Evolutionary conservation across 35 echinoderm and acorn worm species (phyloP).

Genomic region (Diadema setosum): DNA sequence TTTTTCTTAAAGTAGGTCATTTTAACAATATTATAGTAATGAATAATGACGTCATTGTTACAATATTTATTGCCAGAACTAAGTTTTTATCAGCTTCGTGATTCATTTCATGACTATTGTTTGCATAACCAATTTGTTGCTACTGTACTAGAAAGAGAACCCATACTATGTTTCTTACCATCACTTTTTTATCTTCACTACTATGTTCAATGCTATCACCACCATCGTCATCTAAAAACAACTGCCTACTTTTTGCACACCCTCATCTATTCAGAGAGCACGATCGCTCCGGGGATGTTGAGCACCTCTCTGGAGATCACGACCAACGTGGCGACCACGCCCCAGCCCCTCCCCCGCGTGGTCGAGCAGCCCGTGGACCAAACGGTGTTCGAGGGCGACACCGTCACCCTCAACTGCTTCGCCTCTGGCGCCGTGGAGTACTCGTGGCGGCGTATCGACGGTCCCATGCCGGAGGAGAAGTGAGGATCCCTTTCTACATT

Average conservation of each 20-base stretch:
- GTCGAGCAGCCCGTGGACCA: slow-evolving; percentile 25
- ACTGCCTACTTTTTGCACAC: neutral
- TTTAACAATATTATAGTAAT: no score
- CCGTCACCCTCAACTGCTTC: slow-evolving; percentile 53
- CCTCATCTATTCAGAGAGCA: neutral
- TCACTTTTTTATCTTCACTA: neutral
- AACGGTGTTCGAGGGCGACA: slow-evolving; percentile 15
- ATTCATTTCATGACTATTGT: no score
- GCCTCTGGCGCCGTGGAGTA: slow-evolving; percentile 67
- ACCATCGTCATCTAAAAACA: no score
- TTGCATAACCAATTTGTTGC: no score
- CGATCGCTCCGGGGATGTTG: neutral
- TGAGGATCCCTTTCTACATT: no score
- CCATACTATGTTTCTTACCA: no score
- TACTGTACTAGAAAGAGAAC: no score
- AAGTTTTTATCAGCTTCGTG: no score
- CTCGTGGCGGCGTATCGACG: slow-evolving; percentile 68
- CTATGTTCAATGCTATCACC: neutral
- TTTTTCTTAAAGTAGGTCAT: no score
- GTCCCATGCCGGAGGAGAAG: slow-evolving; percentile 59
- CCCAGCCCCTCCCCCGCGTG: slow-evolving; percentile 3
- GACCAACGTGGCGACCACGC: neutral
- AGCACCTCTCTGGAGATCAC: neutral
- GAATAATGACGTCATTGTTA: no score
- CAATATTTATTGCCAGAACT: no score